These are phyloP conservation scores for Actias luna DNA, from an alignment of 2,888 invertebrate species.

Conservation along the genomic window DNA sequence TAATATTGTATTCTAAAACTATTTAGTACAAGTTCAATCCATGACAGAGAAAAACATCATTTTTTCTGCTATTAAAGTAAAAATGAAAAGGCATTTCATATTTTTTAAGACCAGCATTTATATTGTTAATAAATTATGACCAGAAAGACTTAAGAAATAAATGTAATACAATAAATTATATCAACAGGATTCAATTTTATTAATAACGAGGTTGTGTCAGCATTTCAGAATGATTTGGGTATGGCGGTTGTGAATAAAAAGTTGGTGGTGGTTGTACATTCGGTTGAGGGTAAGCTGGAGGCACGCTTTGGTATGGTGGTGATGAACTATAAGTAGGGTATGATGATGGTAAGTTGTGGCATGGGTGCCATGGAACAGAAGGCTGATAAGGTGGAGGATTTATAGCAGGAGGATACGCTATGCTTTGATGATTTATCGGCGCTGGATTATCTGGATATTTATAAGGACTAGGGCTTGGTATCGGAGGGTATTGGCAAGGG, in stretches of 20 bases:
- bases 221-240: slow-evolving; percentile 20
- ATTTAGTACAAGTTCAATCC: too few relatives aligned
- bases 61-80: not conserved
- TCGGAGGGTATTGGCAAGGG: slow-evolving; percentile 24
- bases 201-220: slow-evolving; percentile 16
- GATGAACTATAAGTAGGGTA: slow-evolving; percentile 25
- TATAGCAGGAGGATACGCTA: slow-evolving; percentile 21
- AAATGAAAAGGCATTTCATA: not conserved
- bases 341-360: slow-evolving; percentile 21
- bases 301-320: slow-evolving; percentile 23
- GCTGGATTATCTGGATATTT: slow-evolving; percentile 18
- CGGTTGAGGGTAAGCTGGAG: slow-evolving; percentile 20
- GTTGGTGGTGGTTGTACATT: slow-evolving; percentile 14
- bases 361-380: slow-evolving; percentile 25
- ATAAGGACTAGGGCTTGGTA: slow-evolving; percentile 20
- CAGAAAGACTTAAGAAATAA: not conserved
- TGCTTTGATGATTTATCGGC: slow-evolving; percentile 18
- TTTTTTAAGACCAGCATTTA: not conserved
- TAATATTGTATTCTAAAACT: too few relatives aligned
- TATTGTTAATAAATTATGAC: not conserved
- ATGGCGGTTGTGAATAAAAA: slow-evolving; percentile 18
- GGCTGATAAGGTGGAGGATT: slow-evolving; percentile 30
- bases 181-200: not conserved
- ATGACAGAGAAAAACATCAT: too few relatives aligned
- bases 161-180: not conserved